A percentile compares a stretch with the other conserved stretches of the same genome.
Conservation (phyloP, 2,113 vertebrate genomes). For the Pithys albifrons region DNA sequence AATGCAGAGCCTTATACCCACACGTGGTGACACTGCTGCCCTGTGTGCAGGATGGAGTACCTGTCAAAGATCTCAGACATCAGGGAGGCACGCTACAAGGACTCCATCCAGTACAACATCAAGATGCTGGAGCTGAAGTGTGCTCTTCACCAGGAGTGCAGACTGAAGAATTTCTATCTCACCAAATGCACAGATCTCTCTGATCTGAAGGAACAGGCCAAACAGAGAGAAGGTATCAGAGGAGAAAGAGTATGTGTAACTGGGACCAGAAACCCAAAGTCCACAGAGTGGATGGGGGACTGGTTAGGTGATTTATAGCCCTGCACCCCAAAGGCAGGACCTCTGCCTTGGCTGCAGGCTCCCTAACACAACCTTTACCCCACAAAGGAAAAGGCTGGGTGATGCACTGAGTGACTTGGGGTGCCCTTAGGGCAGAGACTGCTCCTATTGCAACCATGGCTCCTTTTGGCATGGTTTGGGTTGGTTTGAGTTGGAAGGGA, state of each 20-base stretch:
- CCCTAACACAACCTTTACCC: background rate
- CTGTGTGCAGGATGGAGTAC: slow-evolving; percentile 55
- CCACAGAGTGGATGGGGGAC: rapidly evolving
- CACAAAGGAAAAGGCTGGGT: background rate
- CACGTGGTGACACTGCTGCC: rapidly evolving
- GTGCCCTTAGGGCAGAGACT: background rate
- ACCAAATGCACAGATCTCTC: slow-evolving; percentile 47
- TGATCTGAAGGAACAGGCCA: slow-evolving; percentile 44
- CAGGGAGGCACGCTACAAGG: slow-evolving; percentile 49
- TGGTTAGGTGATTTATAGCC: background rate
- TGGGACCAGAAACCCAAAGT: rapidly evolving
- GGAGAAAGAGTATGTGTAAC: background rate
- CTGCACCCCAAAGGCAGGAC: background rate
- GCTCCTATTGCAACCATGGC: background rate
- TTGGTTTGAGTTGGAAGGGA: background rate
- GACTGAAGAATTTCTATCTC: slow-evolving; percentile 67
- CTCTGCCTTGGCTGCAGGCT: background rate
- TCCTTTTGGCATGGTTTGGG: background rate
- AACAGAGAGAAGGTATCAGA: slow-evolving; percentile 60
- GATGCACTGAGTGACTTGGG: background rate
- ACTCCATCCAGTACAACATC: slow-evolving; percentile 53
- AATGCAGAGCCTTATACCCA: rapidly evolving
- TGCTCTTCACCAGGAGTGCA: slow-evolving; percentile 35
- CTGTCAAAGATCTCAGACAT: slow-evolving; percentile 56
- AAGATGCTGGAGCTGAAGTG: slow-evolving; percentile 62